Conservation (phyloP, 2,888 invertebrate species). For the Nomada lathburiana region DNA sequence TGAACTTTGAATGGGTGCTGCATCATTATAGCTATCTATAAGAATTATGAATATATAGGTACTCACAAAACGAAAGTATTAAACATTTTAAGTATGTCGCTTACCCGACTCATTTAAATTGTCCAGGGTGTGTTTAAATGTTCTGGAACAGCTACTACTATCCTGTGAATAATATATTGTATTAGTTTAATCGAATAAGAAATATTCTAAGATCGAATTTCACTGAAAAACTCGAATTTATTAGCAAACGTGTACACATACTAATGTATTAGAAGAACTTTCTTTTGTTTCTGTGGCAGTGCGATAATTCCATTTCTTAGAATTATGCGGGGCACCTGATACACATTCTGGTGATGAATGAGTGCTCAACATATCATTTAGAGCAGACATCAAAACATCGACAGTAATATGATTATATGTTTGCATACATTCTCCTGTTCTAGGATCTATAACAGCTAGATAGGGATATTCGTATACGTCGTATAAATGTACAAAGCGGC, state of each 20-base stretch:
- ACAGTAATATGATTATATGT: constrained; percentile 81
- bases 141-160: constrained; percentile 47
- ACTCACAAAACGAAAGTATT: neutral
- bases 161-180: constrained; percentile 42
- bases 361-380: constrained; percentile 82
- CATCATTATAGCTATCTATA: constrained; percentile 45
- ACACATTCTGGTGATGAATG: constrained; percentile 82
- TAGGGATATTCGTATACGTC: constrained; percentile 87
- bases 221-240: neutral
- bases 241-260: constrained; percentile 41
- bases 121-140: constrained; percentile 54
- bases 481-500: constrained; percentile 88
- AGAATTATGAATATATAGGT: constrained; percentile 11
- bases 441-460: constrained; percentile 88
- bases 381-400: constrained; percentile 79
- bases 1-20: constrained; percentile 32
- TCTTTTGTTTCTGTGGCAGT: constrained; percentile 56
- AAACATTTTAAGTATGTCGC: neutral
- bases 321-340: constrained; percentile 69
- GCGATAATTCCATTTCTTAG: constrained; percentile 64
- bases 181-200: neutral
- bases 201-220: neutral
- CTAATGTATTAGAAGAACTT: constrained; percentile 61
- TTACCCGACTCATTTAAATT: constrained; percentile 47
- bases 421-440: constrained; percentile 87